Evolutionary conservation across 53 echinoderm and acorn worm genomes (phyloP).

Genomic region (Apostichopus leukothele): DNA sequence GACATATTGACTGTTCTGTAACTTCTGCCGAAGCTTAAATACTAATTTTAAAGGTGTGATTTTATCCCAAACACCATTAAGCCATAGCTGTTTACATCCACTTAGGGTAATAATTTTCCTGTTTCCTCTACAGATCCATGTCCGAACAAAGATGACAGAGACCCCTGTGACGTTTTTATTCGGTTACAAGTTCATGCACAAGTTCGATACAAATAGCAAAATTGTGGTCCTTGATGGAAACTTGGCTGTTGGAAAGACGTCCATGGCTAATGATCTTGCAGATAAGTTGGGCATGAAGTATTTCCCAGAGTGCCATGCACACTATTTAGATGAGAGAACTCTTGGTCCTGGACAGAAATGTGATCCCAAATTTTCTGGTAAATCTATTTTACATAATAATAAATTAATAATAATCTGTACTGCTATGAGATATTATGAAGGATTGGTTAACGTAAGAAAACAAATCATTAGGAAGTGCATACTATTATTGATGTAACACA

Average conservation of each 20-base stretch:
- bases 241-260: slow-evolving; percentile 81
- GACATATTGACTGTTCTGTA: too few relatives aligned
- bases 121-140: slow-evolving; percentile 3
- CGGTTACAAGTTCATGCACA: slow-evolving; percentile 80
- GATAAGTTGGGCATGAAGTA: slow-evolving; percentile 80
- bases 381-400: slow-evolving; percentile 1
- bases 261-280: slow-evolving; percentile 72
- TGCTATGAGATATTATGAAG: background rate
- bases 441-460: too few relatives aligned
- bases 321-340: slow-evolving; percentile 74
- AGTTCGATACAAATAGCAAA: slow-evolving; percentile 85
- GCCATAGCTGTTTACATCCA: too few relatives aligned
- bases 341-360: slow-evolving; percentile 73
- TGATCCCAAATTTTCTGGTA: slow-evolving; percentile 82
- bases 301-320: slow-evolving; percentile 75
- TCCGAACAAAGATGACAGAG: slow-evolving; percentile 43
- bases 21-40: too few relatives aligned
- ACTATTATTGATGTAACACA: too few relatives aligned
- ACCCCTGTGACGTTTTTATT: slow-evolving; percentile 52
- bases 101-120: background rate
- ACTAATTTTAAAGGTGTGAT: too few relatives aligned
- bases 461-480: too few relatives aligned
- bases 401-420: background rate
- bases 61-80: too few relatives aligned
- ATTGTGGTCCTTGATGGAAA: slow-evolving; percentile 92